Conservation (phyloP, 2,113 vertebrate species). For the Paraplagusia blochii region DNA sequence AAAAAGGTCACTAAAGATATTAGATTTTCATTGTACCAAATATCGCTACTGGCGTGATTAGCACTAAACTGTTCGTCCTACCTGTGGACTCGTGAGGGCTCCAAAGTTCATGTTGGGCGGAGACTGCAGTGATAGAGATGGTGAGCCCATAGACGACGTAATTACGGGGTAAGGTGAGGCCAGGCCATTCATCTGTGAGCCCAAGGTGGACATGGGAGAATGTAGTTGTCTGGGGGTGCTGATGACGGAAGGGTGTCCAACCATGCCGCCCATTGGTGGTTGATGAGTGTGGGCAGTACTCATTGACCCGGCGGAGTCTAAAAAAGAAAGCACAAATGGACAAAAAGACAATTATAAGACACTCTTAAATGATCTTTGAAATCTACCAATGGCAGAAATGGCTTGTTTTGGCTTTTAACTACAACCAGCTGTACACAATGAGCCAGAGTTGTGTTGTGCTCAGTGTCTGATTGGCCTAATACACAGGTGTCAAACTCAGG, state of each 20-base stretch:
- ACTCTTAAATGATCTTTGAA: too few relatives aligned
- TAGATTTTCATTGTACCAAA: background rate
- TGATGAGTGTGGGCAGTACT: constrained; percentile 64
- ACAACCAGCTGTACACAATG: too few relatives aligned
- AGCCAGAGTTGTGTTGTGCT: too few relatives aligned
- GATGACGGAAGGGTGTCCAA: constrained; percentile 77
- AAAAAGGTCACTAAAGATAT: background rate
- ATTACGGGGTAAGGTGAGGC: constrained; percentile 79
- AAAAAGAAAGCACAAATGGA: constrained; percentile 1
- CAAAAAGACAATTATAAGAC: background rate
- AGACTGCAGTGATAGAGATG: constrained; percentile 70
- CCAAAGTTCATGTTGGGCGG: constrained; percentile 74
- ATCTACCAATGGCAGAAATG: too few relatives aligned
- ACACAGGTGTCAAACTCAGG: too few relatives aligned
- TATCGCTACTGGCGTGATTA: background rate
- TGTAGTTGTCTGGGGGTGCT: constrained; percentile 70
- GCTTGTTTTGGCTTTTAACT: too few relatives aligned
- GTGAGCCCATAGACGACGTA: constrained; percentile 74
- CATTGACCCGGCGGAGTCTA: constrained; percentile 75
- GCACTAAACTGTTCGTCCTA: constrained; percentile 40
- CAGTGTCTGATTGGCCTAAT: too few relatives aligned
- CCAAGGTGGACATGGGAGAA: constrained; percentile 69
- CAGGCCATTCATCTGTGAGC: constrained; percentile 74
- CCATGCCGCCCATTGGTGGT: constrained; percentile 70
- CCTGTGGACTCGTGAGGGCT: constrained; percentile 74